phyloP scores from a whole-genome alignment of 2,113 vertebrate genomes.

The Syngnathus floridae region DNA sequence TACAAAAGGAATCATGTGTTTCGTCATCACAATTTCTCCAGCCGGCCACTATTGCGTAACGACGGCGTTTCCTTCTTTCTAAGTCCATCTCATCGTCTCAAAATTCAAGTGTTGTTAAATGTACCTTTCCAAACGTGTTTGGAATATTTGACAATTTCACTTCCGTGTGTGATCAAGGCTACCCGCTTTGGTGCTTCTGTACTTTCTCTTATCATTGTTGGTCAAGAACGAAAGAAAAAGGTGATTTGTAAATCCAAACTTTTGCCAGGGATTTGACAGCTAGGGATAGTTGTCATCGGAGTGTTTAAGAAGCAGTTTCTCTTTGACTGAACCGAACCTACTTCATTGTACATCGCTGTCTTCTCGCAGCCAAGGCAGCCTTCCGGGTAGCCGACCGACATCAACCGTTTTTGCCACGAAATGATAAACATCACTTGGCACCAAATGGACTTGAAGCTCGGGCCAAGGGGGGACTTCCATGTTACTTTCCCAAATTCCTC shows the following conservation, averaged over 20 bases:
- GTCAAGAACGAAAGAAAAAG: neutral
- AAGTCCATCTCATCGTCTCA: neutral
- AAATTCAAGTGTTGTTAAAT: slow-evolving; percentile 5
- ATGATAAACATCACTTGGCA: too few species aligned
- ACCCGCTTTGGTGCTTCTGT: slow-evolving; percentile 2
- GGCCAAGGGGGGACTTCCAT: too few species aligned
- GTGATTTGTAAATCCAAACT: neutral
- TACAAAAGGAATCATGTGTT: slow-evolving; percentile 2
- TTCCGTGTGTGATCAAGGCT: slow-evolving; percentile 1
- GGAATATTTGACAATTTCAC: neutral
- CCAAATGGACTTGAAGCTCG: too few species aligned
- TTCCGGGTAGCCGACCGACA: too few species aligned
- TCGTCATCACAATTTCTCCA: slow-evolving; percentile 3
- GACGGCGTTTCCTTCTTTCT: slow-evolving; percentile 22
- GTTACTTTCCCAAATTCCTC: too few species aligned
- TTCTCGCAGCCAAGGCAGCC: too few species aligned
- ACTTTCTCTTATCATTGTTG: neutral
- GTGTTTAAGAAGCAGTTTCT: neutral
- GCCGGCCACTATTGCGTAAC: slow-evolving; percentile 26
- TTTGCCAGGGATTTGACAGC: neutral
- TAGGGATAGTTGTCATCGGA: neutral
- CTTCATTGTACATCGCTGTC: neutral
- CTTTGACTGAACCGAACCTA: neutral
- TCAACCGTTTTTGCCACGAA: too few species aligned
- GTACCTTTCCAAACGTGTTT: neutral